These are phyloP conservation scores for Patella ulyssiponensis DNA, from an alignment of 2,888 invertebrate genomes.

Conservation along the genomic window DNA sequence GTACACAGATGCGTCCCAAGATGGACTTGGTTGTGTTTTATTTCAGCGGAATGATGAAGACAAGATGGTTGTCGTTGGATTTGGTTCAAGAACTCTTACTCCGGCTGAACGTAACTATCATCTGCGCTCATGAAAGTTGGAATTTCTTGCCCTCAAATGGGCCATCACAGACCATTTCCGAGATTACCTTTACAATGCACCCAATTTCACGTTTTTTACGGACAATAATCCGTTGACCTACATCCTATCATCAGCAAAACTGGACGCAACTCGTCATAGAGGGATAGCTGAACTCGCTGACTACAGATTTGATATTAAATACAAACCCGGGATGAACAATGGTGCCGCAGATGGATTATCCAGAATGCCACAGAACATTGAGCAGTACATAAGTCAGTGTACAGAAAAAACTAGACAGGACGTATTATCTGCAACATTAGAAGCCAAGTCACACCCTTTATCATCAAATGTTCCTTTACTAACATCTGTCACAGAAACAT, in stretches of 20 bases:
- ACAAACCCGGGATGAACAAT: constrained; percentile 33
- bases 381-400: not conserved
- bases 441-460: too few species aligned
- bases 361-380: constrained; percentile 20
- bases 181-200: constrained; percentile 26
- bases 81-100: constrained; percentile 27
- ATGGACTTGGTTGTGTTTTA: constrained; percentile 13
- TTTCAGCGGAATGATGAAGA: constrained; percentile 18
- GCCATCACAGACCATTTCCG: constrained; percentile 23
- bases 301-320: constrained; percentile 30
- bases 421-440: too few species aligned
- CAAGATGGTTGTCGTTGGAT: constrained; percentile 22
- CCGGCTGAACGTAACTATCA: constrained; percentile 19
- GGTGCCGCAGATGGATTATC: constrained; percentile 35
- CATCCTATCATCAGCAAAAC: constrained; percentile 15
- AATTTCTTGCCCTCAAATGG: constrained; percentile 31
- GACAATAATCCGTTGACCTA: constrained; percentile 28
- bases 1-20: constrained; percentile 17
- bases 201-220: constrained; percentile 13
- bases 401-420: not conserved
- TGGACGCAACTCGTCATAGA: constrained; percentile 33
- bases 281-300: constrained; percentile 28
- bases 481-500: too few species aligned
- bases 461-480: too few species aligned
- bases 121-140: constrained; percentile 26